Evolutionary conservation across 2,797 vertebrate species (phyloP), one percentile per base, ranked within the genome.

Genomic region (Pipistrellus pipistrellus): DNA sequence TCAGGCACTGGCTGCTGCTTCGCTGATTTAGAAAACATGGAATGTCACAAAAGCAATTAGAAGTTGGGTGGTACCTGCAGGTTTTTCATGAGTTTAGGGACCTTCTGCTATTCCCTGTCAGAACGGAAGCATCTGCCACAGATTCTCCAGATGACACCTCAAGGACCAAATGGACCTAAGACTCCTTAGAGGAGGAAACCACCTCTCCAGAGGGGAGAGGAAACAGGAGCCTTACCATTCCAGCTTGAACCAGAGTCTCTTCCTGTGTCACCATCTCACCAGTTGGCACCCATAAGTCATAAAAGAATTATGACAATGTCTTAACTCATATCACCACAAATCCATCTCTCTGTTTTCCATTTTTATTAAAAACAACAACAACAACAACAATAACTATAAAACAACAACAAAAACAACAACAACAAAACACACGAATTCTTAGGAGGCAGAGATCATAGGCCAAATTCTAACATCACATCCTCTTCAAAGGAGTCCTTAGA

Each of bases 401-500:
- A n/a, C n/a, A n/a, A 51, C 51, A 18, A 51, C 51, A 17, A 51
- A 51, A 51, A 51, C 51, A 51, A 51, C 48, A 57, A 59, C 25
- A 59, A 30, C 27, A 30, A 62, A 8, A 55, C 53, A 13, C 57
- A 59, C 0, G 27, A 69, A 59, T 89, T 75, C 30, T 21, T 5
- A 30, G 53, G 27, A 88, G 90, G 64, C 68, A 75, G 94, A 64
- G 68, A 81, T 64, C 51, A 88, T 4, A 51, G 78, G 72, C 32
- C 38, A 82, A 64, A 38, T 38, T 51, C 48, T 90, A 83, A 38
- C 10, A 68, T 35, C 1, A 27, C 23, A n/a, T 66, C 48, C 59
- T 86, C 59, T 72, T 77, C 82, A 89, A 80, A 91, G 81, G 27
- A 35, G 48, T 41, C 72, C 88, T 85, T 53, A n/a, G 84, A 25